Conservation (phyloP, 2,113 vertebrate genomes). For the Psephotus haematonotus region DNA sequence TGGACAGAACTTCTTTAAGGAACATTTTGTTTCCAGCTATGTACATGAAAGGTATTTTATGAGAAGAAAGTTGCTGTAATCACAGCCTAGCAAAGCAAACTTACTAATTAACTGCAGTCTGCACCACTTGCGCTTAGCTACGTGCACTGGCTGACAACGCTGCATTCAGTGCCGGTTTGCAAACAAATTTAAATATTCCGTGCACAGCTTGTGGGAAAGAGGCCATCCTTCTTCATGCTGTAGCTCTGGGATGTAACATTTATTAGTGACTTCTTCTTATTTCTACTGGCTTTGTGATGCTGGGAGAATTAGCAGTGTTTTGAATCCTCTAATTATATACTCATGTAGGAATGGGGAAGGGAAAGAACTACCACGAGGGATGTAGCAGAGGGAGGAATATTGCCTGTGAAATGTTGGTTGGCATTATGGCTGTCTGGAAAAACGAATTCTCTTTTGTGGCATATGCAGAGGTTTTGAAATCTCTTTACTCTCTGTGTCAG, state of each 20-base stretch:
- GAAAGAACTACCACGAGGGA: neutral
- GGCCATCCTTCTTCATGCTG: constrained; percentile 48
- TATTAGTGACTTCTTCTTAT: constrained; percentile 41
- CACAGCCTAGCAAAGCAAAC: constrained; percentile 40
- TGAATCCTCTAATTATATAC: neutral
- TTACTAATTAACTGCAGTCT: constrained; percentile 59
- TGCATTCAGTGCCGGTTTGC: neutral
- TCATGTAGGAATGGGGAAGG: neutral
- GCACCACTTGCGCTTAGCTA: constrained; percentile 46
- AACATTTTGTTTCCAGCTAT: constrained; percentile 11
- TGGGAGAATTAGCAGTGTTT: neutral
- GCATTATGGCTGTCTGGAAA: neutral
- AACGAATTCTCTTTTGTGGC: neutral
- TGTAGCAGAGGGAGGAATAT: neutral
- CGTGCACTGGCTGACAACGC: constrained; percentile 45
- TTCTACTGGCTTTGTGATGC: constrained; percentile 14
- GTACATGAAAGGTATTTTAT: constrained; percentile 23
- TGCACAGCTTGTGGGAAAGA: constrained; percentile 54
- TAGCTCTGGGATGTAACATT: constrained; percentile 56
- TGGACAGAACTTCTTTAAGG: neutral
- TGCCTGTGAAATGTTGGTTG: neutral
- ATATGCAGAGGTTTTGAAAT: neutral
- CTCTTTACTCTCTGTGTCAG: neutral
- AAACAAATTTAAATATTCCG: constrained; percentile 67
- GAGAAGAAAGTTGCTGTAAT: constrained; percentile 22